A percentile compares a stretch with the other conserved stretches of the same genome.
phyloP scores from a whole-genome alignment of 2,888 invertebrate species.

The Aleiodes testaceus region DNA sequence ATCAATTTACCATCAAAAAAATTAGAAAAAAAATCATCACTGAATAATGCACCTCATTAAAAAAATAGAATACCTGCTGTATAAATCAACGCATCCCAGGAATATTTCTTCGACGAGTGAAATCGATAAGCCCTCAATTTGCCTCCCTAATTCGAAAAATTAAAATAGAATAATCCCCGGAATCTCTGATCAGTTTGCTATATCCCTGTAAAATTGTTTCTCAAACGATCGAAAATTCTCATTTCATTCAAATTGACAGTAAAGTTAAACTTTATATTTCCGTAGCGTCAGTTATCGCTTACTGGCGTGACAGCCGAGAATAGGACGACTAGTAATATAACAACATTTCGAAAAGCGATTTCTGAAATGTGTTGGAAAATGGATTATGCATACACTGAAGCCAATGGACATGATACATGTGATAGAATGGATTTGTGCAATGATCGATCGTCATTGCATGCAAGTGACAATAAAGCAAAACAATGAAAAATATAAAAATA shows the following conservation, averaged over 20 bases:
- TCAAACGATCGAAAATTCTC: slow-evolving; percentile 46
- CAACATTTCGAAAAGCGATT: slow-evolving; percentile 28
- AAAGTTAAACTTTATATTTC: slow-evolving; percentile 31
- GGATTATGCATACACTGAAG: slow-evolving; percentile 20
- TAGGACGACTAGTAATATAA: slow-evolving; percentile 38
- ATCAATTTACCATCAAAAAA: no score
- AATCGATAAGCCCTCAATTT: no score
- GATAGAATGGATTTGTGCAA: slow-evolving; percentile 5
- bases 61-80: no score
- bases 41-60: no score
- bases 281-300: slow-evolving; percentile 46
- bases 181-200: no score
- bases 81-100: no score
- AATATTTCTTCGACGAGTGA: no score
- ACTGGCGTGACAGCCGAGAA: slow-evolving; percentile 51
- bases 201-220: no score
- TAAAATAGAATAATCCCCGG: no score
- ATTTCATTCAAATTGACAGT: slow-evolving; percentile 49
- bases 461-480: slow-evolving; percentile 36
- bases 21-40: no score
- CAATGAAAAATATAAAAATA: slow-evolving; percentile 14
- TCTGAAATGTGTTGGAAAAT: slow-evolving; percentile 39
- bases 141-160: no score
- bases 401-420: slow-evolving; percentile 8
- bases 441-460: slow-evolving; percentile 45